Evolutionary conservation across 2,888 invertebrate genomes (phyloP), one percentile per base, ranked within the genome.

Genomic region (Helobdella robusta): DNA sequence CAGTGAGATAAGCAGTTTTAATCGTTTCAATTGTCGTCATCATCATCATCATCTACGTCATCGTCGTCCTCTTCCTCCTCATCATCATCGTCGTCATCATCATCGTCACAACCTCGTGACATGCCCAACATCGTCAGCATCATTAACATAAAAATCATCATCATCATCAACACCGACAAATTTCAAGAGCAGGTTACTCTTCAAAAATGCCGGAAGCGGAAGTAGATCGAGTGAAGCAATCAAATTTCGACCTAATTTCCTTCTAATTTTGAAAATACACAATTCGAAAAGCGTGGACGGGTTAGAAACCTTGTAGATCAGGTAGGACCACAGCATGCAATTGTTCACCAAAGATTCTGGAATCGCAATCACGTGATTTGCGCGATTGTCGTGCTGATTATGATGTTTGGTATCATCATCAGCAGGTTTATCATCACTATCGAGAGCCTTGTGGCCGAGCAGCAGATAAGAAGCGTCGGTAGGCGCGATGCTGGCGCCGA

Each of bases 201-300:
- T 63, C 20, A 66, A 35, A 20, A 46, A 30, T 18, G n/a, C 25
- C 34, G 66, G 66, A 23, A 66, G 46, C 35, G 59, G 58, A 15
- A 63, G 35, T 18, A 36, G 35, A 44, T 63, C 52, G 23, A 58
- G 30, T 4, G 52, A 44, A 20, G 11, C 50, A 20, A 25, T 6
- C 15, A 63, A 25, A 15, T 23, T 30, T 1, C 2, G 36, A 32
- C 64, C 60, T n/a, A 67, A n/a, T 28, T 34, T 34, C 20, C 36
- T 30, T 25, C 67, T 35, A 15, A 65, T 65, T 44, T 59, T 46
- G 18, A 44, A 28, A 2, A 65, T 25, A n/a, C 59, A 46, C 54
- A 60, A 3, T 48, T 65, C 67, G 35, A 67, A 67, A 59, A 67
- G 59, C 6, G 52, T 35, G 40, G 4, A 20, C 23, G 64, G 64